Percentiles rank a stretch among this genome's conserved stretches.
Evolutionary conservation across 2,888 invertebrate species (phyloP).

Genomic region (Zhengitettix transpicula): DNA sequence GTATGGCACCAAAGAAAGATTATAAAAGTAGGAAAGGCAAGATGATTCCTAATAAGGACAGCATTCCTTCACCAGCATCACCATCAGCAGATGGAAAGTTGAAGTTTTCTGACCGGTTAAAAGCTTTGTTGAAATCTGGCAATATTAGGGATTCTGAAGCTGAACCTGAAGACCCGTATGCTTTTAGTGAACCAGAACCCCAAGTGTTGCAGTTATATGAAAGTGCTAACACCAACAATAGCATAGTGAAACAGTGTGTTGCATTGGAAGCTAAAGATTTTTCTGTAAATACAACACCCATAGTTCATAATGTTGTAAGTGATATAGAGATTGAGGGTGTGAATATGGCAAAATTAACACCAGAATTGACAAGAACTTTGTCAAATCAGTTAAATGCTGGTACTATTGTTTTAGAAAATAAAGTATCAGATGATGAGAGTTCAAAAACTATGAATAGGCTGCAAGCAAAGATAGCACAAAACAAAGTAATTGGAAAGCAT

Average conservation of each 20-base stretch:
- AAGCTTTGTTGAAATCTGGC: slow-evolving; percentile 25
- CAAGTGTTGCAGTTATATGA: slow-evolving; percentile 9
- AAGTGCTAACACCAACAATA: slow-evolving; percentile 6
- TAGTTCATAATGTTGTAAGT: not conserved
- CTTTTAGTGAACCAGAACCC: slow-evolving; percentile 29
- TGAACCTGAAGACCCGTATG: slow-evolving; percentile 28
- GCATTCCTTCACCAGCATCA: slow-evolving; percentile 5
- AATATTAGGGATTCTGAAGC: slow-evolving; percentile 10
- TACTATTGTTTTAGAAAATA: not conserved
- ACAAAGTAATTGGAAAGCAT: slow-evolving; percentile 18
- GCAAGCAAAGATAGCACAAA: slow-evolving; percentile 17
- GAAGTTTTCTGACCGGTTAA: slow-evolving; percentile 29
- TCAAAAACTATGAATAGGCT: slow-evolving; percentile 17
- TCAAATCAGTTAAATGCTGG: slow-evolving; percentile 1
- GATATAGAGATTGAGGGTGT: not conserved
- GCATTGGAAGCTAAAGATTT: slow-evolving; percentile 3
- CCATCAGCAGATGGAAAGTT: slow-evolving; percentile 19
- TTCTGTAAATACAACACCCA: not conserved
- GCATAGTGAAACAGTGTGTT: slow-evolving; percentile 5
- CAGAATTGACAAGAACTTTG: slow-evolving; percentile 1
- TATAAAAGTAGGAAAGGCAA: slow-evolving; percentile 9
- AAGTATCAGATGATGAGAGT: slow-evolving; percentile 11
- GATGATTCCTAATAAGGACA: slow-evolving; percentile 9
- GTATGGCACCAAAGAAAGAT: slow-evolving; percentile 10
- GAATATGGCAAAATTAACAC: slow-evolving; percentile 2